A percentile compares a stretch with the other conserved stretches of the same genome.
These are phyloP conservation scores for Zonitis immaculata DNA, from an alignment of 2,888 invertebrate species.

Conservation along the genomic window DNA sequence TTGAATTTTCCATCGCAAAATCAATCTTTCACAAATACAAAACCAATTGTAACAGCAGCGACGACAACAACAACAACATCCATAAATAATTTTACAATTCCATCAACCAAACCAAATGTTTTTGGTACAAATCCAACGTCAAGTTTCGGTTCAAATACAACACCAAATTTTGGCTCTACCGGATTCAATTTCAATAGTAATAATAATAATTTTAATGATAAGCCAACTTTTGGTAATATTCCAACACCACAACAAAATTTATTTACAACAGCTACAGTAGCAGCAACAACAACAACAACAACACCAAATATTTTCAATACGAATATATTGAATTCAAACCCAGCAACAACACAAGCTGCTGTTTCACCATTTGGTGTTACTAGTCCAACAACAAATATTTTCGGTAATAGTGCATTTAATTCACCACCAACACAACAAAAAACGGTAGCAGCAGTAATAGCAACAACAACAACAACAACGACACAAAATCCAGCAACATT, in stretches of 20 bases:
- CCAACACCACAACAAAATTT: not conserved
- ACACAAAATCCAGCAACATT: not conserved
- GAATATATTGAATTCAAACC: not conserved
- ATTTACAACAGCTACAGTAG: not conserved
- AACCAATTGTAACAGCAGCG: not conserved
- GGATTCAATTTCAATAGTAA: not conserved
- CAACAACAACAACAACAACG: not conserved
- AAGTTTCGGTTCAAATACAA: not conserved
- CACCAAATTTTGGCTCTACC: not conserved
- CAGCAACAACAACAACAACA: not conserved
- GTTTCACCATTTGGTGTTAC: not conserved
- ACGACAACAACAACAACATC: not conserved
- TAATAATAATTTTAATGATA: not conserved
- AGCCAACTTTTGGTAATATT: not conserved
- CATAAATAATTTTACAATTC: not conserved
- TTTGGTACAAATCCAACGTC: not conserved
- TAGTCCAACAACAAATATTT: not conserved
- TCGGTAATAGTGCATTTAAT: not conserved
- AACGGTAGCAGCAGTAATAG: not conserved
- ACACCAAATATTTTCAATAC: not conserved
- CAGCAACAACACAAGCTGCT: not conserved
- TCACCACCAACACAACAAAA: not conserved
- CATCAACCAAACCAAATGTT: not conserved
- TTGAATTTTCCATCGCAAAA: not conserved
- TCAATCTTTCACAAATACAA: not conserved